Evolutionary conservation across 2,888 invertebrate genomes (phyloP).

Genomic region (Priocnemis perturbator): DNA sequence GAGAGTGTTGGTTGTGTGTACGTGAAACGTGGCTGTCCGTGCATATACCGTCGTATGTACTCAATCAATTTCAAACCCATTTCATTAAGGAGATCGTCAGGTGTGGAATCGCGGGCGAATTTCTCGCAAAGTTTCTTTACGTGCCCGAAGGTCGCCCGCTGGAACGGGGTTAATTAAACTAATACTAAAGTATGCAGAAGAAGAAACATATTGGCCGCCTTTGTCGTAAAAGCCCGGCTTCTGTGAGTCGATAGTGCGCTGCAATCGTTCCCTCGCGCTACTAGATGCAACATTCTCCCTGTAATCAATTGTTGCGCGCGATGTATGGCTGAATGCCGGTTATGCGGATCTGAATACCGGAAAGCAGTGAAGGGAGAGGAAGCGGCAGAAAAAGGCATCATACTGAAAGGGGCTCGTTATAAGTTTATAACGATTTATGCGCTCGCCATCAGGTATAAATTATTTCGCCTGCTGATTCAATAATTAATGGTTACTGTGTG

Average conservation of each 20-base stretch:
- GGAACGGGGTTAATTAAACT: slow-evolving; percentile 51
- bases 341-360: too few species aligned
- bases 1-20: neutral
- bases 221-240: neutral
- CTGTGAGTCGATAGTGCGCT: too few species aligned
- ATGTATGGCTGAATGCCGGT: too few species aligned
- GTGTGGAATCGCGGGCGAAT: slow-evolving; percentile 34
- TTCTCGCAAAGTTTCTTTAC: slow-evolving; percentile 17
- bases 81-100: slow-evolving; percentile 48
- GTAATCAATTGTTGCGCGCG: too few species aligned
- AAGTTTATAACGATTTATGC: too few species aligned
- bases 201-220: slow-evolving; percentile 27
- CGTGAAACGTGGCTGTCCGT: neutral
- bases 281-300: too few species aligned
- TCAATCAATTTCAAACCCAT: slow-evolving; percentile 51
- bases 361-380: too few species aligned
- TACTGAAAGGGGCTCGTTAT: too few species aligned
- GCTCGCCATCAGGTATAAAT: too few species aligned
- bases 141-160: slow-evolving; percentile 34
- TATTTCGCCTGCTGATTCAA: neutral
- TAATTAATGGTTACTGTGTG: neutral
- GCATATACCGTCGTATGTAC: neutral
- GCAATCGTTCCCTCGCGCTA: too few species aligned
- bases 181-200: slow-evolving; percentile 44
- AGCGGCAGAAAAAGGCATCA: too few species aligned